A percentile compares a stretch with the other conserved stretches of the same genome.
phyloP scores from a whole-genome alignment of 1,140 invertebrate species.

The Apis laboriosa region DNA sequence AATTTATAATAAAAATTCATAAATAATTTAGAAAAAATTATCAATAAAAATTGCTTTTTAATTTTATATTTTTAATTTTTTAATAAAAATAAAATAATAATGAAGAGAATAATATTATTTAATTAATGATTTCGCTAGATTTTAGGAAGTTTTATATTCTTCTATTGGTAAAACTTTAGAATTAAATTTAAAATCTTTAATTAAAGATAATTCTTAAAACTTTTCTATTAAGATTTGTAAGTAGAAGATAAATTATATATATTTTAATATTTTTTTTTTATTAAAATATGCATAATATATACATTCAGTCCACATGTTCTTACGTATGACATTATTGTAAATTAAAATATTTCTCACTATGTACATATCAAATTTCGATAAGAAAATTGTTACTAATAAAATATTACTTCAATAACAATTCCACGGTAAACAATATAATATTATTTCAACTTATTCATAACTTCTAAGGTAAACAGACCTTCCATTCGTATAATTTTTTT shows the following conservation, averaged over 20 bases:
- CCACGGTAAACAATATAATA: background rate
- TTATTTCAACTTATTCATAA: background rate
- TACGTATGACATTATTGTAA: conserved; percentile 30
- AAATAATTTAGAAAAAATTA: background rate
- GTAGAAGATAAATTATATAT: background rate
- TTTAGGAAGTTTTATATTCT: background rate
- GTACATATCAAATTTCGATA: conserved; percentile 17
- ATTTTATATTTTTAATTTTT: background rate
- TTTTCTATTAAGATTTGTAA: background rate
- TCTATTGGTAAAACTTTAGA: background rate
- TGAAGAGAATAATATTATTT: background rate
- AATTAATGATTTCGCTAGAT: background rate
- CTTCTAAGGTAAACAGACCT: background rate
- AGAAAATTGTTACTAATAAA: background rate
- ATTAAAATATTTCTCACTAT: conserved; percentile 34
- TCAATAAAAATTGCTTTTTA: background rate
- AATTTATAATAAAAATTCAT: background rate
- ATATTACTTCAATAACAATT: background rate
- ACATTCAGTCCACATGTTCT: conserved; percentile 53
- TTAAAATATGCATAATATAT: conserved; percentile 65
- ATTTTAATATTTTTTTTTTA: conserved; percentile 45
- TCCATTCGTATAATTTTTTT: conserved; percentile 4
- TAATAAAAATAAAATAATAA: background rate
- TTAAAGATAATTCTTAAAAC: too few relatives aligned
- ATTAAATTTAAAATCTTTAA: background rate